Evolutionary conservation across 2,113 vertebrate species (phyloP).

Genomic region (Antennarius striatus): DNA sequence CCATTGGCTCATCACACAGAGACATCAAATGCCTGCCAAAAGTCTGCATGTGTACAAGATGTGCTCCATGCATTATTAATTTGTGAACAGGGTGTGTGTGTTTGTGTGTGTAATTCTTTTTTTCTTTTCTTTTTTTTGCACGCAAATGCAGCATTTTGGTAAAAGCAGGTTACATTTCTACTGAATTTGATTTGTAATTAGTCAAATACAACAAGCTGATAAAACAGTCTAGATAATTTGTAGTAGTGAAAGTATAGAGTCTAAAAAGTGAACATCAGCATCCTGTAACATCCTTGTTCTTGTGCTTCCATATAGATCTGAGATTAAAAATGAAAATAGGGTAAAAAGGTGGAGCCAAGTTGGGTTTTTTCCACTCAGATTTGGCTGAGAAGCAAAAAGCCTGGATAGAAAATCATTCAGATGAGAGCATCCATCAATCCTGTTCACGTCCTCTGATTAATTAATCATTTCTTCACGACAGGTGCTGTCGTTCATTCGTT

Average conservation of each 20-base stretch:
- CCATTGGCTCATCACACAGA: constrained; percentile 57
- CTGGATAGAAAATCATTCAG: constrained; percentile 7
- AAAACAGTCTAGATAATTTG: too few relatives aligned
- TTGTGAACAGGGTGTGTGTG: constrained; percentile 17
- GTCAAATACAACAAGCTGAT: too few relatives aligned
- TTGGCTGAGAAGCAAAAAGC: not conserved
- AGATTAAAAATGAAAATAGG: too few relatives aligned
- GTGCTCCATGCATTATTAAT: constrained; percentile 68
- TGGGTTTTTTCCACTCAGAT: not conserved
- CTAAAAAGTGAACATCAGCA: too few relatives aligned
- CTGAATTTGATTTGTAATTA: too few relatives aligned
- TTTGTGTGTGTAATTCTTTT: not conserved
- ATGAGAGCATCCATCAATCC: constrained; percentile 36
- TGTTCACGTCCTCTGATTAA: constrained; percentile 29
- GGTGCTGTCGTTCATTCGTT: constrained; percentile 29
- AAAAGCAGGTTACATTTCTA: not conserved
- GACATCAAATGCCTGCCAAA: constrained; percentile 64
- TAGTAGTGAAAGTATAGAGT: too few relatives aligned
- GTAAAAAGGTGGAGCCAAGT: too few relatives aligned
- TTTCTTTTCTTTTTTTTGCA: not conserved
- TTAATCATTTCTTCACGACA: constrained; percentile 25
- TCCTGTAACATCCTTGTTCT: too few relatives aligned
- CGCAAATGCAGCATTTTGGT: not conserved
- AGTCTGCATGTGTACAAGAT: constrained; percentile 59
- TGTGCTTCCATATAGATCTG: too few relatives aligned